phyloP scores from a whole-genome alignment of 2,797 vertebrate species.

The Urophycis tenuis region DNA sequence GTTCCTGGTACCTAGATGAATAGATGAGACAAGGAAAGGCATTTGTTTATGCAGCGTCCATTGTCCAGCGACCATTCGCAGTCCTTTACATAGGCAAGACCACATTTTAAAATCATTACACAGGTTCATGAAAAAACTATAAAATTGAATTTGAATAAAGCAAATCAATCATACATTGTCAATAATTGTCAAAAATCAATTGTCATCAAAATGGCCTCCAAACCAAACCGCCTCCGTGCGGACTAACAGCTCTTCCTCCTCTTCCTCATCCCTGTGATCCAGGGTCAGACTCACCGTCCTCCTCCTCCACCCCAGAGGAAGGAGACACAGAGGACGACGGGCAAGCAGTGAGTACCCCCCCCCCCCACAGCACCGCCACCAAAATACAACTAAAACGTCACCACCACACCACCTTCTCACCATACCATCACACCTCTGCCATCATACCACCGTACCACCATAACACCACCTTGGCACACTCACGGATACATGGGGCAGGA shows the following conservation, averaged over 20 bases:
- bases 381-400: not conserved
- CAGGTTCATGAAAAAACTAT: too few species aligned
- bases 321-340: constrained; percentile 75
- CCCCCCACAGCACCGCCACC: not conserved
- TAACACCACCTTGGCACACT: constrained; percentile 12
- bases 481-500: not conserved
- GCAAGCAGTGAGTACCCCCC: constrained; percentile 69
- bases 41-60: too few species aligned
- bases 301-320: constrained; percentile 72
- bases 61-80: too few species aligned
- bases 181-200: not conserved
- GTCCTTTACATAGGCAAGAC: too few species aligned
- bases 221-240: not conserved
- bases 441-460: not conserved
- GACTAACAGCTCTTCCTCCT: constrained; percentile 19
- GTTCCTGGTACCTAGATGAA: too few species aligned
- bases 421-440: too few species aligned
- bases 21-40: too few species aligned
- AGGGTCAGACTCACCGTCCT: constrained; percentile 74
- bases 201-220: not conserved
- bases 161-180: too few species aligned
- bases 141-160: too few species aligned
- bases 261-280: constrained; percentile 19
- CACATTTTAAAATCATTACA: too few species aligned
- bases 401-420: too few species aligned